Base-by-base conservation (phyloP, 2,113 vertebrate species). In the Indri indri region DNA sequence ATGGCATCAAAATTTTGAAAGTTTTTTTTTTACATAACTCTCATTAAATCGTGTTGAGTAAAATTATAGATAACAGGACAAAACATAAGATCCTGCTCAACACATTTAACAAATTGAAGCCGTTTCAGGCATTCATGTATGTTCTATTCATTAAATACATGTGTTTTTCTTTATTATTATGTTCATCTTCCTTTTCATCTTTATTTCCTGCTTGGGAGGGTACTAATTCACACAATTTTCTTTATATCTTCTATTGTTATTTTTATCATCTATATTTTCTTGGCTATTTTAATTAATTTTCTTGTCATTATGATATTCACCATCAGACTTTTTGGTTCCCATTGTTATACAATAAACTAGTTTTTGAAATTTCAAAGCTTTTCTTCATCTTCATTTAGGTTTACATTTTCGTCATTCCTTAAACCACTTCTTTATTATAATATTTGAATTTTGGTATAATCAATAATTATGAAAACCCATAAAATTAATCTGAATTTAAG, bases 281-380 rank as follows among this genome's bases (percentile, higher is more conserved):
- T 82, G 47, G 57, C 47, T 82, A 59, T 66, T 68, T 95, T 88
- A 57, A 88, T 76, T 92, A 23, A 71, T 86, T 86, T 81, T 42
- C 8, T 81, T 70, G 71, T 91, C 82, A 45, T 91, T 25, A 81
- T 65, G 65, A 54, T 9, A 87, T 54, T 61, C 63, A 79, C 34
- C n/a, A 22, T n/a, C 34, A 66, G 37, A 82, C 34, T 59, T 92
- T 95, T 59, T 14, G 32, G 20, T 88, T 88, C 30, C 40, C 14
- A 25, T 74, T 70, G 20, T n/a, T 95, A 20, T 71, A 22, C 20
- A 68, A 47, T 30, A 27, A 63, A 22, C 45, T 74, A 82, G 76
- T 50, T 83, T 88, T 88, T 92, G 59, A 92, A 54, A 92, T 88
- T 83, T 76, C 32, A 88, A 76, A 95, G 82, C 34, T 27, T 50